These are phyloP conservation scores for Alexandromys fortis DNA, from an alignment of 2,113 vertebrate species.

Conservation along the genomic window DNA sequence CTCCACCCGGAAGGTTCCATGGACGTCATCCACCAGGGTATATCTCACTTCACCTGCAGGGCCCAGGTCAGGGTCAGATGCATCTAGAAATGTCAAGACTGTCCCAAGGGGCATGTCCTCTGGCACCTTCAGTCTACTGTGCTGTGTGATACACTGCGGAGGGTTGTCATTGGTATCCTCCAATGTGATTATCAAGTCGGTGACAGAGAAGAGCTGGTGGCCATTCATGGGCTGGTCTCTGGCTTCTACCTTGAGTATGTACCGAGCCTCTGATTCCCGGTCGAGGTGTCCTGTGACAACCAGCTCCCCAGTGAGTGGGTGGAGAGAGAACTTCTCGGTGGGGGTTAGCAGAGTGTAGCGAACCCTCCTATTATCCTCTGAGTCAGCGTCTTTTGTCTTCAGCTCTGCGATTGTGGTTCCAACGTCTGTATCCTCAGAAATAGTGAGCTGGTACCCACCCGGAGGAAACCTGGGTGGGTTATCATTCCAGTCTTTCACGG, in stretches of 20 bases:
- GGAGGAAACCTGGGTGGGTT: slow-evolving; percentile 92
- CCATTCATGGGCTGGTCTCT: slow-evolving; percentile 90
- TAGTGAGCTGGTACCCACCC: slow-evolving; percentile 88
- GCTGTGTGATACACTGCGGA: slow-evolving; percentile 90
- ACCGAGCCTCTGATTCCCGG: slow-evolving; percentile 89
- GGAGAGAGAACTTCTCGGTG: slow-evolving; percentile 90
- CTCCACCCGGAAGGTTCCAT: slow-evolving; percentile 91
- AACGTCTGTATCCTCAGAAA: slow-evolving; percentile 90
- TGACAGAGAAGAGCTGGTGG: slow-evolving; percentile 89
- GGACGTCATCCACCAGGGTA: slow-evolving; percentile 88
- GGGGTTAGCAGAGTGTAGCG: slow-evolving; percentile 91
- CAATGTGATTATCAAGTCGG: slow-evolving; percentile 90
- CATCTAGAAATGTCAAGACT: slow-evolving; percentile 92
- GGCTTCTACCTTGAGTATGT: slow-evolving; percentile 92
- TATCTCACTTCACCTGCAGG: slow-evolving; percentile 91
- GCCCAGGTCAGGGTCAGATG: slow-evolving; percentile 91
- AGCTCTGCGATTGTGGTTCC: slow-evolving; percentile 90
- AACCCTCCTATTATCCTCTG: slow-evolving; percentile 88
- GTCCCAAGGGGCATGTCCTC: slow-evolving; percentile 94
- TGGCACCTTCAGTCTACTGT: slow-evolving; percentile 91
- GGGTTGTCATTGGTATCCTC: slow-evolving; percentile 95
- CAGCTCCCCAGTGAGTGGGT: slow-evolving; percentile 91
- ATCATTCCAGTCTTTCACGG: slow-evolving; percentile 95
- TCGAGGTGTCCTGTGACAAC: slow-evolving; percentile 89
- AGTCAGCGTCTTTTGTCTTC: slow-evolving; percentile 89